These are phyloP conservation scores for Calephelis virginiensis DNA, from an alignment of 1,140 invertebrate species.

Conservation along the genomic window DNA sequence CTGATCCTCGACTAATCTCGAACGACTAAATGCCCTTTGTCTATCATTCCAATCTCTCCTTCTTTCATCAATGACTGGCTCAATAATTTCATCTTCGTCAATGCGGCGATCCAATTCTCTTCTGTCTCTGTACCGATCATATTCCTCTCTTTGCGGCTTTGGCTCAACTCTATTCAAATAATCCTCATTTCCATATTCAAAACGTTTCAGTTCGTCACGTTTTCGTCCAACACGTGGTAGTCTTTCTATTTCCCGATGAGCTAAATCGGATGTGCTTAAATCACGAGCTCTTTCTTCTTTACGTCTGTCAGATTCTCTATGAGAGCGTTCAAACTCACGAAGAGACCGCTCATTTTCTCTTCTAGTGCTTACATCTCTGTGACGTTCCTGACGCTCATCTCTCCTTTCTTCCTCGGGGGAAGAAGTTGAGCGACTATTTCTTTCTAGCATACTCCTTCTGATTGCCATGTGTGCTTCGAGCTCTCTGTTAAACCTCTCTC, in stretches of 20 bases:
- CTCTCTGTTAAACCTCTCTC: slow-evolving; percentile 81
- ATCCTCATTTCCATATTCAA: slow-evolving; percentile 64
- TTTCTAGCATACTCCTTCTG: slow-evolving; percentile 69
- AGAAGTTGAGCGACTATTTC: slow-evolving; percentile 74
- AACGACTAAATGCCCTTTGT: slow-evolving; percentile 67
- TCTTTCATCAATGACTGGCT: slow-evolving; percentile 69
- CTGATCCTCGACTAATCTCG: slow-evolving; percentile 66
- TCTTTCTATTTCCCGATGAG: slow-evolving; percentile 61
- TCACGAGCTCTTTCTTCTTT: slow-evolving; percentile 62
- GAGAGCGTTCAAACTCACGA: slow-evolving; percentile 60
- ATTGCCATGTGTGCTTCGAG: slow-evolving; percentile 74
- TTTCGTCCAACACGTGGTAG: slow-evolving; percentile 65
- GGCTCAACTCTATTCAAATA: slow-evolving; percentile 65
- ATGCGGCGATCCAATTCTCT: slow-evolving; percentile 63
- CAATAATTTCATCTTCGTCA: slow-evolving; percentile 72
- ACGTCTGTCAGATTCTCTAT: slow-evolving; percentile 59
- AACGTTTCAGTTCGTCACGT: slow-evolving; percentile 61
- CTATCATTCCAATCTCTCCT: slow-evolving; percentile 66
- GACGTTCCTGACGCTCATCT: slow-evolving; percentile 66
- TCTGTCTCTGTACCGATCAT: slow-evolving; percentile 59
- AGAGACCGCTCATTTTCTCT: slow-evolving; percentile 68
- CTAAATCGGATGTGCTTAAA: slow-evolving; percentile 42
- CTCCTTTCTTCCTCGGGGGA: slow-evolving; percentile 73
- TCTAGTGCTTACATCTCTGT: slow-evolving; percentile 59
- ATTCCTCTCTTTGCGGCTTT: slow-evolving; percentile 60